A percentile compares a stretch with the other conserved stretches of the same genome.
Conservation (phyloP, 2,888 invertebrate genomes). For the Folsomia candida region DNA sequence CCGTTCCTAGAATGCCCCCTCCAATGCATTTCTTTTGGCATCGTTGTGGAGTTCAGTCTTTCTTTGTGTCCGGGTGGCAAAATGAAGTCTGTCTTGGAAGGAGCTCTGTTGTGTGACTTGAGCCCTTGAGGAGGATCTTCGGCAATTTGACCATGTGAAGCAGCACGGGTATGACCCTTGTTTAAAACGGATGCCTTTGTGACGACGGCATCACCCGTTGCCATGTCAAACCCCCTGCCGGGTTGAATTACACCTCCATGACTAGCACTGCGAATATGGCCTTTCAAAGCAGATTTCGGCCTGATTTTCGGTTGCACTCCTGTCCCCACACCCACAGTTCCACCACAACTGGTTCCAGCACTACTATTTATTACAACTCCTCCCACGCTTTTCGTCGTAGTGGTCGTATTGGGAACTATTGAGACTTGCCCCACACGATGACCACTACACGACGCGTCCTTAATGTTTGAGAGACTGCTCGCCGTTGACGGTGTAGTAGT, state of each 20-base stretch:
- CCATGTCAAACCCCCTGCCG: slow-evolving; percentile 32
- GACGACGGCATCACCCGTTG: slow-evolving; percentile 16
- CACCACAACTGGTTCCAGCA: not conserved
- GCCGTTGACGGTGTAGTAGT: slow-evolving; percentile 17
- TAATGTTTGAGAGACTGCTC: slow-evolving; percentile 28
- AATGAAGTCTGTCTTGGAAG: slow-evolving; percentile 84
- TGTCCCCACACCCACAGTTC: not conserved
- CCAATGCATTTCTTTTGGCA: slow-evolving; percentile 16
- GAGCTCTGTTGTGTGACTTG: slow-evolving; percentile 74
- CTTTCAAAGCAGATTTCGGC: slow-evolving; percentile 49
- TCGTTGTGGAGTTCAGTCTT: slow-evolving; percentile 22
- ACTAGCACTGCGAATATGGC: slow-evolving; percentile 77
- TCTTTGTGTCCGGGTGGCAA: slow-evolving; percentile 83
- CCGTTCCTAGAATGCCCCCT: slow-evolving; percentile 49
- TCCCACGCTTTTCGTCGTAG: no score
- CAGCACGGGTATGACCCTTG: slow-evolving; percentile 76
- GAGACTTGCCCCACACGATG: no score
- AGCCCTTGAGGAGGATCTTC: slow-evolving; percentile 58
- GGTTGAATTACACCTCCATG: slow-evolving; percentile 65
- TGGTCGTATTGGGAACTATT: no score
- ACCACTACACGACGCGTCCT: no score
- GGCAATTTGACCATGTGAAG: slow-evolving; percentile 82
- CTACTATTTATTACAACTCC: no score
- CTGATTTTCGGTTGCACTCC: slow-evolving; percentile 32
- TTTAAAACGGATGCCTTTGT: slow-evolving; percentile 63